These are phyloP conservation scores for Smithornis capensis DNA, from an alignment of 2,113 vertebrate genomes.

Conservation along the genomic window DNA sequence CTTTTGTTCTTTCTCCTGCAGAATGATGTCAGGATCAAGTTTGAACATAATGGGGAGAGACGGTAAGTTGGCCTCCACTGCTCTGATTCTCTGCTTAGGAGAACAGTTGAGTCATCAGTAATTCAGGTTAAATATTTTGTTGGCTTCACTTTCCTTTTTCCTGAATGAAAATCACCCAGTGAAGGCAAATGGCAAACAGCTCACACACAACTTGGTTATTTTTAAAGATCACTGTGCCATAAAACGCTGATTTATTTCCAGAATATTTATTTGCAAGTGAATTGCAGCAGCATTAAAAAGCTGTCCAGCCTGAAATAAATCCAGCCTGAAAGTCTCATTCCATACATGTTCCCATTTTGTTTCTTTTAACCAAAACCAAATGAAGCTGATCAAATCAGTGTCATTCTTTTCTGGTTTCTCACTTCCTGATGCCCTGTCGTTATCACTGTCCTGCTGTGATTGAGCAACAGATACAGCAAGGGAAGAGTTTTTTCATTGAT, in stretches of 20 bases:
- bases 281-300: not conserved
- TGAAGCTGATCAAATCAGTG: not conserved
- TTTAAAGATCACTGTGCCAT: not conserved
- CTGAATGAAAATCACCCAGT: not conserved
- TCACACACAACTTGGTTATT: not conserved
- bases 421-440: not conserved
- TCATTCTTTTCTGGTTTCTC: slow-evolving; percentile 17
- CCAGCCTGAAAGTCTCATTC: not conserved
- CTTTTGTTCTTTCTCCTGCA: slow-evolving; percentile 63
- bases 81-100: not conserved
- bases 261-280: not conserved
- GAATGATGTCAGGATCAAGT: slow-evolving; percentile 96
- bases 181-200: not conserved
- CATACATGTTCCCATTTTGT: not conserved
- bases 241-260: not conserved
- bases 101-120: not conserved
- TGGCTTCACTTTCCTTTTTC: not conserved
- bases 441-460: slow-evolving; percentile 11
- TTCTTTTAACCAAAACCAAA: not conserved
- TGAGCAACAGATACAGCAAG: not conserved
- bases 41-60: slow-evolving; percentile 92
- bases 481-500: not conserved
- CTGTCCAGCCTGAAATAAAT: not conserved
- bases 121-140: not conserved
- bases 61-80: slow-evolving; percentile 76